These are phyloP conservation scores for Hirtodrosophila duncani DNA, from an alignment of 2,888 invertebrate genomes.

Conservation along the genomic window DNA sequence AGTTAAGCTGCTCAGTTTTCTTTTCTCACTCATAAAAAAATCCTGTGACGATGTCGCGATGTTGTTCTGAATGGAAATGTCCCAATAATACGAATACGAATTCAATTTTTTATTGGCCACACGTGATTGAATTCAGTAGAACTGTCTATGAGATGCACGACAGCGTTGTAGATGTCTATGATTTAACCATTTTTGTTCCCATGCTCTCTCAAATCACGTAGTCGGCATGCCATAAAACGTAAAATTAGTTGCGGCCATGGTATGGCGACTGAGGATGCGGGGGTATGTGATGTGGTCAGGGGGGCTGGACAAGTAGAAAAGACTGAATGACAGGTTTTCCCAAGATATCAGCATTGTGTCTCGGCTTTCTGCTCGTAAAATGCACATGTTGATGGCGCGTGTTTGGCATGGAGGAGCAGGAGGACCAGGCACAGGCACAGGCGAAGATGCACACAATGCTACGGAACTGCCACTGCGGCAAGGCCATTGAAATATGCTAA, in stretches of 20 bases:
- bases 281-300: not conserved
- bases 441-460: too few species aligned
- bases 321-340: constrained; percentile 41
- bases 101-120: constrained; percentile 63
- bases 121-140: constrained; percentile 60
- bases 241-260: constrained; percentile 62
- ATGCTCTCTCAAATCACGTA: constrained; percentile 59
- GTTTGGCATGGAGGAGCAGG: constrained; percentile 51
- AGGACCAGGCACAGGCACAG: too few species aligned
- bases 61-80: constrained; percentile 15
- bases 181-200: constrained; percentile 62
- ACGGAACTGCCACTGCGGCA: too few species aligned
- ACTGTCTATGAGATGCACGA: constrained; percentile 3
- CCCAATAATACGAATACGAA: constrained; percentile 32
- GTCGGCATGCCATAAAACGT: constrained; percentile 65
- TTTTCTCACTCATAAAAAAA: constrained; percentile 3
- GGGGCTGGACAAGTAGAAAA: not conserved
- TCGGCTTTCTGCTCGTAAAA: constrained; percentile 55
- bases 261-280: constrained; percentile 20
- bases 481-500: constrained; percentile 31
- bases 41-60: constrained; percentile 10
- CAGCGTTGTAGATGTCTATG: constrained; percentile 38
- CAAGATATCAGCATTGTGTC: constrained; percentile 46
- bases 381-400: constrained; percentile 71
- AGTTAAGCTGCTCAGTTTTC: too few species aligned